Percentiles rank a stretch among this genome's conserved stretches.
These are phyloP conservation scores for Rhabdomys dilectus DNA, from an alignment of 2,113 vertebrate species.

Conservation along the genomic window DNA sequence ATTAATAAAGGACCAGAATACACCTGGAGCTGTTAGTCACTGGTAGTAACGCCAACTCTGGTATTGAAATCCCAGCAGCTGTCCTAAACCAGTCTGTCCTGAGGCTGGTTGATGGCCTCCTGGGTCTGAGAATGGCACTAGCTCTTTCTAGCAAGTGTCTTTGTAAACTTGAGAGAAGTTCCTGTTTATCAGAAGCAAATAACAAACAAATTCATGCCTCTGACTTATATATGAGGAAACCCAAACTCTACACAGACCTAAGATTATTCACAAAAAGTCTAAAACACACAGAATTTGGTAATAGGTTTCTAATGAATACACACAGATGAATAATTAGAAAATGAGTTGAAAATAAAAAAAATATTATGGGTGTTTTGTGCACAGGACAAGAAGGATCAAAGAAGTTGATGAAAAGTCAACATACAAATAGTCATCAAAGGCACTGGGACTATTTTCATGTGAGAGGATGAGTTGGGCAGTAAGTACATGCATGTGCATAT, in stretches of 20 bases:
- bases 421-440: background rate
- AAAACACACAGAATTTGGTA: background rate
- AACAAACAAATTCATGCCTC: background rate
- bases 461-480: background rate
- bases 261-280: background rate
- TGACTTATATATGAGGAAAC: background rate
- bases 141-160: background rate
- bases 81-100: background rate
- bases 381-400: background rate
- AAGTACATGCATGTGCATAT: background rate
- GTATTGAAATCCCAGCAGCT: background rate
- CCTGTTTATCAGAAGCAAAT: conserved; percentile 22
- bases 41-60: background rate
- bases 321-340: background rate
- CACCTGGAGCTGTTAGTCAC: background rate
- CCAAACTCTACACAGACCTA: background rate
- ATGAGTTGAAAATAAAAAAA: background rate
- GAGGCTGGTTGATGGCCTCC: background rate
- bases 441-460: background rate
- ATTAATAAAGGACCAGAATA: background rate
- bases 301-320: background rate
- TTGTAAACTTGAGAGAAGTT: background rate
- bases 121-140: background rate
- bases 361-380: background rate
- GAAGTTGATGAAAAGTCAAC: background rate